A percentile compares a stretch with the other conserved stretches of the same genome.
phyloP scores from a whole-genome alignment of 2,888 invertebrate species.

The Blomia tropicalis region DNA sequence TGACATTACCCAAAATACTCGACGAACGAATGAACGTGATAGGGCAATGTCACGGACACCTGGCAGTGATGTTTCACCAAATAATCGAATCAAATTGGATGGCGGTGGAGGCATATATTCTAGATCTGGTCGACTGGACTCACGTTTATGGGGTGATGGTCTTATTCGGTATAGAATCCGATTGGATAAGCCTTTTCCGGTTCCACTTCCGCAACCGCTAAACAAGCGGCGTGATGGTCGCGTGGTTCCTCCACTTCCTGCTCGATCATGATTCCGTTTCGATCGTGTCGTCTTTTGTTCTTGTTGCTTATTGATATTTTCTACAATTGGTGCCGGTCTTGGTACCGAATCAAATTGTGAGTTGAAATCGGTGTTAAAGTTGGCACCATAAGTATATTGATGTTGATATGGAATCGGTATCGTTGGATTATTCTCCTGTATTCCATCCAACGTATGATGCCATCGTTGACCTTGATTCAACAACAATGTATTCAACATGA shows the following conservation, averaged over 20 bases:
- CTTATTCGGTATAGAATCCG: neutral
- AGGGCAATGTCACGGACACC: conserved; percentile 26
- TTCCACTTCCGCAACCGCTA: neutral
- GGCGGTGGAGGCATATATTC: conserved; percentile 11
- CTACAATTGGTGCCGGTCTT: neutral
- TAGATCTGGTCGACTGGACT: neutral
- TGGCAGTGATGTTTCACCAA: conserved; percentile 25
- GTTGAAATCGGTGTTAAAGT: conserved; percentile 14
- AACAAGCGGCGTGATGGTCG: neutral
- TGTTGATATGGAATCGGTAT: neutral
- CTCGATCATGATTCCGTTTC: neutral
- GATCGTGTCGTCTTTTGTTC: neutral
- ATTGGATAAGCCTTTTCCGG: neutral
- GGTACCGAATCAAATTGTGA: neutral
- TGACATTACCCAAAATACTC: conserved; percentile 26
- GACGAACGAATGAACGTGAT: conserved; percentile 22
- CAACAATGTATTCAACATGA: neutral
- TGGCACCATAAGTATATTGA: neutral
- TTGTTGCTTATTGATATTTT: neutral
- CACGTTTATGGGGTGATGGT: neutral
- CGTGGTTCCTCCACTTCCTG: neutral
- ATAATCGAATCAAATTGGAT: conserved; percentile 18
- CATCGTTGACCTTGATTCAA: neutral
- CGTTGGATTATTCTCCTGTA: neutral
- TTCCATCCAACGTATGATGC: neutral